Percentiles rank a stretch among this genome's conserved stretches.
These are phyloP conservation scores for Rhinoderma darwinii DNA, from an alignment of 2,113 vertebrate species.

Conservation along the genomic window DNA sequence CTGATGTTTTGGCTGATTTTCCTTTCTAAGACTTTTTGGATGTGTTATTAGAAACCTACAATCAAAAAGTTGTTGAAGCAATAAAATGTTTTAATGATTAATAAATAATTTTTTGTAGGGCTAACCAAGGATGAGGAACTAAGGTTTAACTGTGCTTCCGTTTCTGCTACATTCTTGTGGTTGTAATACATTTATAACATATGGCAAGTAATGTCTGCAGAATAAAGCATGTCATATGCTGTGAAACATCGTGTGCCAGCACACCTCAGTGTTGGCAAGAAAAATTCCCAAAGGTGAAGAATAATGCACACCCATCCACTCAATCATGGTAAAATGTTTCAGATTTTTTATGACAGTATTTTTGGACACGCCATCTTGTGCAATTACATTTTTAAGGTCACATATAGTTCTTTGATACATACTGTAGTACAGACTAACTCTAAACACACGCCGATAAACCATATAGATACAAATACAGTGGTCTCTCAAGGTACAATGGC, in stretches of 20 bases:
- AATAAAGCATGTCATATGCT: slow-evolving; percentile 22
- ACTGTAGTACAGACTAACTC: neutral
- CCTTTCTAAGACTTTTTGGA: neutral
- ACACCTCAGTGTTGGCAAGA: slow-evolving; percentile 8
- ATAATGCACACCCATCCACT: slow-evolving; percentile 14
- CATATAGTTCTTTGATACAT: slow-evolving; percentile 15
- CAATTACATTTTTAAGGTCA: neutral
- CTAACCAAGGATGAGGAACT: slow-evolving; percentile 21
- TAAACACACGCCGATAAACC: neutral
- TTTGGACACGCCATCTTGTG: neutral
- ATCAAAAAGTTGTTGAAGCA: neutral
- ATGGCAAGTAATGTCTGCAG: neutral
- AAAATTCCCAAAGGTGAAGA: slow-evolving; percentile 7
- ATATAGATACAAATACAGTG: neutral
- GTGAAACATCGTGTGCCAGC: neutral
- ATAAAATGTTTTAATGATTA: neutral
- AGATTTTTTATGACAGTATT: slow-evolving; percentile 2
- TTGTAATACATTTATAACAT: slow-evolving; percentile 10
- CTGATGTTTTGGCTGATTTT: neutral
- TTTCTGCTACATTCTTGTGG: slow-evolving; percentile 20
- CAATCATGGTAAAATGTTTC: slow-evolving; percentile 9
- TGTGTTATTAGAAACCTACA: neutral
- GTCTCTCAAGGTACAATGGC: neutral
- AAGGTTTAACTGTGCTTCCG: neutral
- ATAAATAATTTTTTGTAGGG: slow-evolving; percentile 6